Conservation (phyloP, 2,113 vertebrate genomes). For the Reinhardtius hippoglossoides region DNA sequence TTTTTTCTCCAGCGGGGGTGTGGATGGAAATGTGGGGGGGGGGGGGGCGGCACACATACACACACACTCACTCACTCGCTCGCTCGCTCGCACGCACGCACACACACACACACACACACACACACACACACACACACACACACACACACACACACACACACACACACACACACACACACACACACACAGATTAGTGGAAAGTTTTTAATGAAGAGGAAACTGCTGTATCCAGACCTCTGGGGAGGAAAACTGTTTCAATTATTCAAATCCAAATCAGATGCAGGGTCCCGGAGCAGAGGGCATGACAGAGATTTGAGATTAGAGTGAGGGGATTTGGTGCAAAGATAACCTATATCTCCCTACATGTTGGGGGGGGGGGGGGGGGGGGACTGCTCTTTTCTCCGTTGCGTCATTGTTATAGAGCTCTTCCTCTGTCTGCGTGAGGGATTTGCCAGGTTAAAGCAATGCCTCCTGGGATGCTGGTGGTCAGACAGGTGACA, state of each 20-base stretch:
- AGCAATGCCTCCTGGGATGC: constrained; percentile 61
- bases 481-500: constrained; percentile 73
- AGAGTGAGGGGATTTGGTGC: constrained; percentile 38
- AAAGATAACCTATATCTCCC: constrained; percentile 44
- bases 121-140: constrained; percentile 10
- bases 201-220: constrained; percentile 69
- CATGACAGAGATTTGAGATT: constrained; percentile 58
- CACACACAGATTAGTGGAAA: constrained; percentile 54
- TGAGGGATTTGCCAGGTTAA: constrained; percentile 42
- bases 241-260: constrained; percentile 50
- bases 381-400: not conserved
- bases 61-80: too few species aligned
- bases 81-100: not conserved
- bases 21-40: constrained; percentile 40
- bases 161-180: constrained; percentile 10
- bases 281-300: constrained; percentile 47
- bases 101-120: constrained; percentile 9
- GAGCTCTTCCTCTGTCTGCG: constrained; percentile 44
- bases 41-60: constrained; percentile 1
- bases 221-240: constrained; percentile 50
- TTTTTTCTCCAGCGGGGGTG: constrained; percentile 15
- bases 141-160: not conserved
- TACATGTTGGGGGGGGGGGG: not conserved
- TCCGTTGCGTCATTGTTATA: constrained; percentile 51
- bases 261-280: constrained; percentile 66